Base-by-base conservation (phyloP, 2,797 vertebrate genomes). In the Petrocephalus sullivani region DNA sequence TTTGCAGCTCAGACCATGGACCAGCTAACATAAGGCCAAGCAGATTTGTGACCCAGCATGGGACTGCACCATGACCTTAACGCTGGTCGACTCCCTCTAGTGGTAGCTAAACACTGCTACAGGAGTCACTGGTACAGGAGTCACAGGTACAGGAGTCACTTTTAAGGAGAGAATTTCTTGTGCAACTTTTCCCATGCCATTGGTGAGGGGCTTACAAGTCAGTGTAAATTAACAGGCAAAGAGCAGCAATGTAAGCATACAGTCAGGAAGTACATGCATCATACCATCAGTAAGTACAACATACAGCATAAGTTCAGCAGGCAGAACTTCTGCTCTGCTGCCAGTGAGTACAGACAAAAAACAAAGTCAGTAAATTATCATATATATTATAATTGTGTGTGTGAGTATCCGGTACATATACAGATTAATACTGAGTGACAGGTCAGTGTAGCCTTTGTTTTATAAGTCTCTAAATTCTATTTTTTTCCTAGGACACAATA, bases 31-130 rank as follows among this genome's bases (percentile, higher is more conserved):
- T 78, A 78, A 78, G 33, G 41, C 71, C 37, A 41, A 14, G 23
- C 82, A 85, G 23, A 85, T 85, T 71, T 53, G 49, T 54, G 82
- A 85, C 82, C 49, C 49, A 54, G 49, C 53, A 85, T 54, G 82
- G 9, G 81, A 10, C 53, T 56, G 82, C 82, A 56, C 82, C 46
- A 14, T 23, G 28, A 85, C 82, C 23, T 53, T 85, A 56, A 14
- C 14, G 53, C 6, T 56, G 82, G 53, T 54, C 49, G 28, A 16
- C 51, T 28, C 82, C 82, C 82, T 56, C 82, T 85, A 85, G 82
- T 54, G 82, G 49, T 54, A n/a, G 28, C 23, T 54, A 56, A 53
- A 23, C 53, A 85, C 71, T 46, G 51, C n/a, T 14, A 12, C 82
- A 28, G 28, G 28, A 28, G 28, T 28, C 51, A 84, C 67, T 16